Conservation (phyloP, 2,113 vertebrate species). For the Helogale parvula region DNA sequence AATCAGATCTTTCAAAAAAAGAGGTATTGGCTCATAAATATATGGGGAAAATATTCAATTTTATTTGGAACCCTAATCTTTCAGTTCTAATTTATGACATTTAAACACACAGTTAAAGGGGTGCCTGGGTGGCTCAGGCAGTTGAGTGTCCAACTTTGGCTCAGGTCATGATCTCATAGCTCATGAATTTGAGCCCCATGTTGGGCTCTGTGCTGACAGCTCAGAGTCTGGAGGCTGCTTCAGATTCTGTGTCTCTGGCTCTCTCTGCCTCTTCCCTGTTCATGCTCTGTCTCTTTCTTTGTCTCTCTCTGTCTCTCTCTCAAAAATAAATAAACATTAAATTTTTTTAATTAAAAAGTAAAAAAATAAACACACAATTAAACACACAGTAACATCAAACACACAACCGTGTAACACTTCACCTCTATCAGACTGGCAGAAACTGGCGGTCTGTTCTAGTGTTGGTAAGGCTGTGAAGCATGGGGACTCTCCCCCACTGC, state of each 20-base stretch:
- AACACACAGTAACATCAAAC: not conserved
- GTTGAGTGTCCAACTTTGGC: too few relatives aligned
- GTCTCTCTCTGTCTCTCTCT: too few relatives aligned
- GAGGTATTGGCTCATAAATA: not conserved
- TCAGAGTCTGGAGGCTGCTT: too few relatives aligned
- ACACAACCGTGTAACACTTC: not conserved
- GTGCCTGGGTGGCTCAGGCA: too few relatives aligned
- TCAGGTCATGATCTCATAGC: too few relatives aligned
- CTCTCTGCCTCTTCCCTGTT: too few relatives aligned
- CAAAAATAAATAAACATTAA: too few relatives aligned
- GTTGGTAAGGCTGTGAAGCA: not conserved
- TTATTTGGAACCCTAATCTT: not conserved
- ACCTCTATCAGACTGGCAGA: not conserved
- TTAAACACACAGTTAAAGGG: not conserved
- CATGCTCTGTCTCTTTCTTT: too few relatives aligned
- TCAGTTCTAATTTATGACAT: not conserved
- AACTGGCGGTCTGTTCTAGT: not conserved
- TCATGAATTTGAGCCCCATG: too few relatives aligned
- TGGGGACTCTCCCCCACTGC: not conserved
- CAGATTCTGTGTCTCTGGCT: too few relatives aligned
- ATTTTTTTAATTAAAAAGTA: too few relatives aligned
- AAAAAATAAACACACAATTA: not conserved
- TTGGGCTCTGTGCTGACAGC: too few relatives aligned
- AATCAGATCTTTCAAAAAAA: not conserved
- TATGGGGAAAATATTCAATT: not conserved